A percentile compares a stretch with the other conserved stretches of the same genome.
phyloP scores from a whole-genome alignment of 92 coral and sea anemone species.

The Zoanthus sansibaricus region DNA sequence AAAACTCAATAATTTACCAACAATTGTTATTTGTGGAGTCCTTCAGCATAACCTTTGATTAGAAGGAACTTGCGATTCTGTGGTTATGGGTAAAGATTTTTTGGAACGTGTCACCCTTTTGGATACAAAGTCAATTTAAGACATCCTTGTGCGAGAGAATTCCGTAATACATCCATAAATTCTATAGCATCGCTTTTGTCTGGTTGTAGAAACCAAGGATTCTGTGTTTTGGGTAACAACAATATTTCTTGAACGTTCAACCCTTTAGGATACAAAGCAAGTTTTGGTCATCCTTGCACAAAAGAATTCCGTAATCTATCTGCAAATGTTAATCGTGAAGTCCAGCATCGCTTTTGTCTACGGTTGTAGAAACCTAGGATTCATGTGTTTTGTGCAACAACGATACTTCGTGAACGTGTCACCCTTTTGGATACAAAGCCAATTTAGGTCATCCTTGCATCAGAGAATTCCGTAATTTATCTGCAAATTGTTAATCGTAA shows the following conservation, averaged over 20 bases:
- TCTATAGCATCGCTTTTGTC: too few species aligned
- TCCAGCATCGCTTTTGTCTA: too few species aligned
- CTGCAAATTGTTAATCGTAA: neutral
- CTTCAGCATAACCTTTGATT: too few species aligned
- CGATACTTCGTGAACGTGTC: neutral
- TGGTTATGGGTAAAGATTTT: too few species aligned
- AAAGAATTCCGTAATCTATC: too few species aligned
- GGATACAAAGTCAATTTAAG: too few species aligned
- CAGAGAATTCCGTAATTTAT: neutral
- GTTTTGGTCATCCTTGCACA: neutral
- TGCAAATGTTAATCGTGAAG: too few species aligned
- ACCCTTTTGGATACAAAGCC: neutral
- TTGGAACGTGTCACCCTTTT: too few species aligned
- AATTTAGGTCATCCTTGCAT: neutral
- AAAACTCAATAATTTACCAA: too few species aligned
- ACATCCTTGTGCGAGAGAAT: neutral
- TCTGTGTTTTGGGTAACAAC: neutral
- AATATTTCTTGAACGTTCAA: neutral
- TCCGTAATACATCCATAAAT: neutral
- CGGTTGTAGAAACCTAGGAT: slow-evolving; percentile 37
- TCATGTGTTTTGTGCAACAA: neutral
- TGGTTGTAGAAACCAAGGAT: neutral
- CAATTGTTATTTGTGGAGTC: too few species aligned
- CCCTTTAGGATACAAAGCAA: neutral
- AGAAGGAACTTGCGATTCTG: too few species aligned